Conservation (phyloP, 1,140 invertebrate genomes). For the Drosophila arizonae region DNA sequence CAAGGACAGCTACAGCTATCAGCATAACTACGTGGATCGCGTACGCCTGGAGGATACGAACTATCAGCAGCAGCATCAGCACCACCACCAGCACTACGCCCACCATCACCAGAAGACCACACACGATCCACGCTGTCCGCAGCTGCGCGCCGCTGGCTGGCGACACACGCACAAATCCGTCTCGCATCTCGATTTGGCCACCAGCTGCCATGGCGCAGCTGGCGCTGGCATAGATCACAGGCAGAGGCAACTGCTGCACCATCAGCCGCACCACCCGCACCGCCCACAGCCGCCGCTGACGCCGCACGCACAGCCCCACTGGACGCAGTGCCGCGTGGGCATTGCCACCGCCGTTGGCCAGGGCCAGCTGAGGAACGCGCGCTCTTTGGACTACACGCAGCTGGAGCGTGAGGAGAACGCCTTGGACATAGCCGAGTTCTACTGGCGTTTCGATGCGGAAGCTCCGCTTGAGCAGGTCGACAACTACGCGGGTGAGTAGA, state of each 20-base stretch:
- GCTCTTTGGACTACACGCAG: conserved; percentile 77
- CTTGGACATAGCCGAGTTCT: conserved; percentile 80
- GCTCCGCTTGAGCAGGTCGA: conserved; percentile 62
- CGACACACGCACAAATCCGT: conserved; percentile 78
- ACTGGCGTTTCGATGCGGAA: conserved; percentile 79
- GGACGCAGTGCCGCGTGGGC: conserved; percentile 67
- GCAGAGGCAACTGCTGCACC: conserved; percentile 28
- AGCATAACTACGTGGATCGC: conserved; percentile 78
- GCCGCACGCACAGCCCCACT: conserved; percentile 67
- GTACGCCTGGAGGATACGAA: conserved; percentile 64
- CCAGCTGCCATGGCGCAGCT: conserved; percentile 81
- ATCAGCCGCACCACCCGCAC: conserved; percentile 36
- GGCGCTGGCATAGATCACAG: conserved; percentile 72
- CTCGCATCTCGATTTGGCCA: conserved; percentile 82
- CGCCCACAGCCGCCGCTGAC: conserved; percentile 50
- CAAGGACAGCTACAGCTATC: conserved; percentile 73
- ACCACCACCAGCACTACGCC: conserved; percentile 19
- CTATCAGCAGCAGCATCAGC: conserved; percentile 21
- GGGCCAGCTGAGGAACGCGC: conserved; percentile 75
- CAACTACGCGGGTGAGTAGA: conserved; percentile 59
- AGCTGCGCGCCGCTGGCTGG: conserved; percentile 77
- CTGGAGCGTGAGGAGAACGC: conserved; percentile 71
- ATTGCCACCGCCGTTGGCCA: conserved; percentile 46
- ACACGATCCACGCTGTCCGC: conserved; percentile 67
- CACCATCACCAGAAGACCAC: conserved; percentile 37